phyloP scores from a whole-genome alignment of 2,797 vertebrate species.

The Tachyglossus aculeatus region DNA sequence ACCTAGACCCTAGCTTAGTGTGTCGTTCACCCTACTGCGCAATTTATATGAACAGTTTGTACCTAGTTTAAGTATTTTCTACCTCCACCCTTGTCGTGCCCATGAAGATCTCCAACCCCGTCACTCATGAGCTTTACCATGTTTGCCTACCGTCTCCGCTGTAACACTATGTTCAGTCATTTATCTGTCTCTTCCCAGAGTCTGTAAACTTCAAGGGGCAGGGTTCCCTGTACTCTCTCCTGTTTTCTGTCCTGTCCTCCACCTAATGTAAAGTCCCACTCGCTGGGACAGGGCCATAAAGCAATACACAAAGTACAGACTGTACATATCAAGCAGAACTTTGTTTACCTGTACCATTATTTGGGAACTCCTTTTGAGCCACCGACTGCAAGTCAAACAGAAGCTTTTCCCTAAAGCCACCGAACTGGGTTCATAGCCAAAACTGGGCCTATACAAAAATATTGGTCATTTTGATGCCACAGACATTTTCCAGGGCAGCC shows the following conservation, averaged over 20 bases:
- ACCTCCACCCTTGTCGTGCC: background rate
- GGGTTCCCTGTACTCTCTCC: slow-evolving; percentile 4
- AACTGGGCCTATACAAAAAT: too few species aligned
- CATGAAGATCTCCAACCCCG: background rate
- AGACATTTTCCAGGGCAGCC: too few species aligned
- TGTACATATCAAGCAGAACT: slow-evolving; percentile 14
- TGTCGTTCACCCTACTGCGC: background rate
- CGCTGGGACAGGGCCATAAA: background rate
- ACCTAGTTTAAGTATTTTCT: background rate
- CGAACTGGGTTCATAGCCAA: background rate
- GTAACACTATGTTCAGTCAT: slow-evolving; percentile 4
- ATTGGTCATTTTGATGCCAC: too few species aligned
- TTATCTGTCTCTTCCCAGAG: slow-evolving; percentile 8
- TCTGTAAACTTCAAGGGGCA: background rate
- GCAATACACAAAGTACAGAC: slow-evolving; percentile 22
- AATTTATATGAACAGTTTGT: background rate
- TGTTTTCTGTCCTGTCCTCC: slow-evolving; percentile 26
- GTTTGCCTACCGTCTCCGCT: slow-evolving; percentile 10
- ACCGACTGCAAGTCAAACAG: slow-evolving; percentile 5
- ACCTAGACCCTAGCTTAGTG: too few species aligned
- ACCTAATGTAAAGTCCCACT: slow-evolving; percentile 8
- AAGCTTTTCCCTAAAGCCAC: background rate
- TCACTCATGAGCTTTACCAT: background rate
- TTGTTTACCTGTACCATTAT: background rate
- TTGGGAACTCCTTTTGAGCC: background rate